Conservation (phyloP, 2,797 vertebrate genomes). For the Crocidura indochinensis region DNA sequence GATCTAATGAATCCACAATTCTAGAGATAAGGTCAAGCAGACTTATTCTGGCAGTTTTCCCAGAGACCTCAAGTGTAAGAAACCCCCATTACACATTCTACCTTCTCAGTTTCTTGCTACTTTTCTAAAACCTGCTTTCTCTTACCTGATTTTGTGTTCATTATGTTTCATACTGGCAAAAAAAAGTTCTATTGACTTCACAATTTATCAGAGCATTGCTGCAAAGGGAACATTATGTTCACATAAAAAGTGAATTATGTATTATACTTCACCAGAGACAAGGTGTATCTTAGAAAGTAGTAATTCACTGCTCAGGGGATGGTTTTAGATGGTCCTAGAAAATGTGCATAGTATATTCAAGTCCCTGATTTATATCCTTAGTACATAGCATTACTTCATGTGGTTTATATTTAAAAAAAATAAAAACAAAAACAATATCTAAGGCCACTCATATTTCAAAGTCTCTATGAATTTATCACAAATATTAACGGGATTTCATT, state of each 20-base stretch:
- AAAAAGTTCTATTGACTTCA: conserved; percentile 13
- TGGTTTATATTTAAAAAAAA: no score
- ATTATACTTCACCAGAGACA: background rate
- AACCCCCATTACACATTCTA: rapidly evolving
- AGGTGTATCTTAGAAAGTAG: conserved; percentile 24
- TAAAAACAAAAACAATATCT: no score
- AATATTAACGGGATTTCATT: background rate
- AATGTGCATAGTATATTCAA: no score
- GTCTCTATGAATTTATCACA: background rate
- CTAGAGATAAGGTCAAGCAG: no score
- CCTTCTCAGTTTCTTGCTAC: background rate
- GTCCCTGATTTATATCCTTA: no score
- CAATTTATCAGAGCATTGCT: background rate
- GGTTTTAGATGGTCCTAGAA: no score
- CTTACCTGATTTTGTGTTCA: background rate
- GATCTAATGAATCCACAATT: background rate
- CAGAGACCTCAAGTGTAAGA: no score
- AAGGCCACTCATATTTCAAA: background rate
- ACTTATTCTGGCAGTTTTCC: background rate
- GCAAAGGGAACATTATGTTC: conserved; percentile 17
- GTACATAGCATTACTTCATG: no score
- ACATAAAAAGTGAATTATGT: conserved; percentile 20
- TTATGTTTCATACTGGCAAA: background rate
- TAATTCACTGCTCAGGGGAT: background rate
- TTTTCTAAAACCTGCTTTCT: background rate